phyloP scores from a whole-genome alignment of 1,140 invertebrate genomes.

The Bombus picipes region DNA sequence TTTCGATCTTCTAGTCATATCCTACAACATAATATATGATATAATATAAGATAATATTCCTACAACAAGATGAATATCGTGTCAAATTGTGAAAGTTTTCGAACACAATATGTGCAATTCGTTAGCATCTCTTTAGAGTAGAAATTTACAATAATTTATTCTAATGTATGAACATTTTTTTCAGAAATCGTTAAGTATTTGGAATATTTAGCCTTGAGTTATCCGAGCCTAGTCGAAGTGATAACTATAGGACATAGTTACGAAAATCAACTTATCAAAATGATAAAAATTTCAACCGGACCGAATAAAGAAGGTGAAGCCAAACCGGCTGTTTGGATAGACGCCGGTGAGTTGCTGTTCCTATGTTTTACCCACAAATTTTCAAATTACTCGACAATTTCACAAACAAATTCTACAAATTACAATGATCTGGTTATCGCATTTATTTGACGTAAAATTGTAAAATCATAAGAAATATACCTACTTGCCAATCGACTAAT shows the following conservation, averaged over 20 bases:
- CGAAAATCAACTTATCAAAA: conserved; percentile 89
- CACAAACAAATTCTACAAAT: no score
- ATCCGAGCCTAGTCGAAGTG: conserved; percentile 87
- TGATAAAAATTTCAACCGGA: conserved; percentile 85
- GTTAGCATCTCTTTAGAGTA: no score
- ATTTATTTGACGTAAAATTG: not conserved
- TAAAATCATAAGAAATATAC: no score
- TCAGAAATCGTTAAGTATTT: conserved; percentile 89
- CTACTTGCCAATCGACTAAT: not conserved
- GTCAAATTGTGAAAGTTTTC: not conserved
- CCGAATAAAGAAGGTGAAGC: conserved; percentile 72
- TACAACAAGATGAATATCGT: not conserved
- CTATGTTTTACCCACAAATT: not conserved
- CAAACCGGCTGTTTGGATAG: conserved; percentile 85
- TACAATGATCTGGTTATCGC: no score
- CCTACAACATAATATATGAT: not conserved
- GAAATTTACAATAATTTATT: no score
- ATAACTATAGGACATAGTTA: conserved; percentile 89
- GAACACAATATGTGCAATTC: no score
- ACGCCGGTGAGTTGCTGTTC: conserved; percentile 81
- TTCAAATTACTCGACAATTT: no score
- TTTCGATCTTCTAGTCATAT: not conserved
- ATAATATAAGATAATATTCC: not conserved
- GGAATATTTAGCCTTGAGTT: conserved; percentile 88
- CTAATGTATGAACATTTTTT: not conserved